Evolutionary conservation across 1,140 invertebrate genomes (phyloP).

Genomic region (Agrypnia vestita): DNA sequence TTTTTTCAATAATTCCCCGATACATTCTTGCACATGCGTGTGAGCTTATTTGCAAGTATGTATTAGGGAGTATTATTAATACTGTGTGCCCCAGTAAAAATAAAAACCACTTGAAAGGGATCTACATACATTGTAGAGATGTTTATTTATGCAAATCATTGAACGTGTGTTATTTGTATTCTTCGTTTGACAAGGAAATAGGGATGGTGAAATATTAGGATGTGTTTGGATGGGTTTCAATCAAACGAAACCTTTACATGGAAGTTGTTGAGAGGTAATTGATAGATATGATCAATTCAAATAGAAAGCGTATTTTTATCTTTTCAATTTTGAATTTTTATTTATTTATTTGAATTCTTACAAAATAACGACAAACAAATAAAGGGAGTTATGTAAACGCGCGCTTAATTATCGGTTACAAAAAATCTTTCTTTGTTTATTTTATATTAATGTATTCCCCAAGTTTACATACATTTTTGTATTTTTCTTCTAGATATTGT

Average conservation of each 20-base stretch:
- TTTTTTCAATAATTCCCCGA: no score
- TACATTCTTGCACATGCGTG: no score
- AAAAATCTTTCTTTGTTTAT: no score
- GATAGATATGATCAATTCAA: not conserved
- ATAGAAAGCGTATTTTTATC: not conserved
- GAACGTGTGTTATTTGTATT: not conserved
- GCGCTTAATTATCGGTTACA: no score
- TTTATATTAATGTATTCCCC: no score
- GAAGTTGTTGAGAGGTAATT: not conserved
- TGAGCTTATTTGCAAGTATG: not conserved
- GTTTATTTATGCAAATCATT: conserved; percentile 36
- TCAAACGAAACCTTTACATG: not conserved
- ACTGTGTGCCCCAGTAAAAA: conserved; percentile 17
- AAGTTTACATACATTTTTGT: no score
- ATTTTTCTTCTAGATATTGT: no score
- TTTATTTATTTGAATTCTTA: no score
- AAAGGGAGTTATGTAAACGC: no score
- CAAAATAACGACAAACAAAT: no score
- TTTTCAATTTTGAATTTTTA: no score
- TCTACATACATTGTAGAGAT: not conserved
- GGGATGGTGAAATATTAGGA: not conserved
- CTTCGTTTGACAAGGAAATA: conserved; percentile 29
- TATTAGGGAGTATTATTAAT: not conserved
- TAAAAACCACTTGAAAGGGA: conserved; percentile 7
- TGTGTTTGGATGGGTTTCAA: not conserved